phyloP scores from a whole-genome alignment of 2,113 vertebrate genomes.

The Prochilodus magdalenae region DNA sequence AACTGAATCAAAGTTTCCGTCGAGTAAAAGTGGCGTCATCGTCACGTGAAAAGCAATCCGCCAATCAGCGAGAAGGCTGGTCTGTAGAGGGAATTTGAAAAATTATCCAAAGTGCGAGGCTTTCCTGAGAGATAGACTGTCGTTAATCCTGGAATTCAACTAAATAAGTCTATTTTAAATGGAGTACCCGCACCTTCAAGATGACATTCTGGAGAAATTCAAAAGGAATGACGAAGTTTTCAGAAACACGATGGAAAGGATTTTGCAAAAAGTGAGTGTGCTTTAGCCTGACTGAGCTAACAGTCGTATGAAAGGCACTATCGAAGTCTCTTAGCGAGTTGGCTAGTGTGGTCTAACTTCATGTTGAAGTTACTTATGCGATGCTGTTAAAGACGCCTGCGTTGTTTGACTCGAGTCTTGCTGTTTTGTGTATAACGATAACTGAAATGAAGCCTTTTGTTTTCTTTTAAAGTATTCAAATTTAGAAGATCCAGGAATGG shows the following conservation, averaged over 20 bases:
- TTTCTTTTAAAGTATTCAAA: conserved; percentile 69
- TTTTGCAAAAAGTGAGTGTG: conserved; percentile 70
- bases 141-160: too few species aligned
- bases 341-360: too few species aligned
- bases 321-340: too few species aligned
- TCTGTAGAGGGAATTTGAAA: conserved; percentile 26
- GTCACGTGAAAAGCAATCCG: background rate
- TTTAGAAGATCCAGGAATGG: conserved; percentile 51
- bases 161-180: background rate
- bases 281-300: background rate
- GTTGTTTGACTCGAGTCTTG: background rate
- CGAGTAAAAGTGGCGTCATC: conserved; percentile 32
- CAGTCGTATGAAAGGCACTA: too few species aligned
- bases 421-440: too few species aligned
- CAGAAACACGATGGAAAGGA: conserved; percentile 59
- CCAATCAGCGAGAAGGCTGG: conserved; percentile 31
- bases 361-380: too few species aligned
- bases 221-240: conserved; percentile 45
- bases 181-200: background rate
- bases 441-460: too few species aligned
- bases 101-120: background rate
- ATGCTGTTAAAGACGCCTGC: too few species aligned
- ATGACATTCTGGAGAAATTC: background rate
- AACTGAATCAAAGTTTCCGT: background rate
- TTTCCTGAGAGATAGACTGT: background rate